These are phyloP conservation scores for Piprites chloris DNA, from an alignment of 2,113 vertebrate species.

Conservation along the genomic window DNA sequence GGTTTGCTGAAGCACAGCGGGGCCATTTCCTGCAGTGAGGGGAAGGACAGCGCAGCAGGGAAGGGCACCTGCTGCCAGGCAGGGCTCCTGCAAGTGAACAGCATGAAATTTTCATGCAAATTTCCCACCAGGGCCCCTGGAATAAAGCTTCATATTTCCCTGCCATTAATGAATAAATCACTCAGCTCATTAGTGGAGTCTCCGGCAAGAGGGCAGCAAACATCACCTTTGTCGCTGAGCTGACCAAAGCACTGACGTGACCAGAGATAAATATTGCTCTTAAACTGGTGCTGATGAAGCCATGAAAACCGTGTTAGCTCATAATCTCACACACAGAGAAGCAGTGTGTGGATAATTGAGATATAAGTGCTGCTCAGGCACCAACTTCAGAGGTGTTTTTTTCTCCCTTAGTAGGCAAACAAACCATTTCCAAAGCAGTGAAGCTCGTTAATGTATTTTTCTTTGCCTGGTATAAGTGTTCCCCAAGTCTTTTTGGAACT, in stretches of 20 bases:
- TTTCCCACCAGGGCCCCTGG: conserved; percentile 12
- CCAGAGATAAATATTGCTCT: background rate
- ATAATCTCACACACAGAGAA: background rate
- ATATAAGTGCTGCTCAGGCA: conserved; percentile 16
- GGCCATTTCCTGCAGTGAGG: background rate
- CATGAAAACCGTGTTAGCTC: background rate
- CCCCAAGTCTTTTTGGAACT: background rate
- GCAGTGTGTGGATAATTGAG: background rate
- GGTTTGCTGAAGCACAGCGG: background rate
- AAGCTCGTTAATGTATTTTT: background rate
- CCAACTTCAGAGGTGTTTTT: background rate
- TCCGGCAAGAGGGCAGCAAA: background rate
- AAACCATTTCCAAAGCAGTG: background rate
- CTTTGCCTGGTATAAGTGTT: background rate
- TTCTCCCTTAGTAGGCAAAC: background rate
- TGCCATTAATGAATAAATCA: conserved; percentile 55
- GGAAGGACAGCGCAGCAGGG: background rate
- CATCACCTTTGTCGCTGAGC: background rate
- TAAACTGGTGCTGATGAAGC: background rate
- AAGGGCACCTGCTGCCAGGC: background rate
- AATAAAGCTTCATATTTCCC: background rate
- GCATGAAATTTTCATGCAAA: conserved; percentile 49
- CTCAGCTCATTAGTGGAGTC: background rate
- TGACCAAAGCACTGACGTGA: conserved; percentile 4
- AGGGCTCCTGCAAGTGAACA: background rate